These are phyloP conservation scores for Ormyrus rosae DNA, from an alignment of 2,888 invertebrate genomes.

Conservation along the genomic window DNA sequence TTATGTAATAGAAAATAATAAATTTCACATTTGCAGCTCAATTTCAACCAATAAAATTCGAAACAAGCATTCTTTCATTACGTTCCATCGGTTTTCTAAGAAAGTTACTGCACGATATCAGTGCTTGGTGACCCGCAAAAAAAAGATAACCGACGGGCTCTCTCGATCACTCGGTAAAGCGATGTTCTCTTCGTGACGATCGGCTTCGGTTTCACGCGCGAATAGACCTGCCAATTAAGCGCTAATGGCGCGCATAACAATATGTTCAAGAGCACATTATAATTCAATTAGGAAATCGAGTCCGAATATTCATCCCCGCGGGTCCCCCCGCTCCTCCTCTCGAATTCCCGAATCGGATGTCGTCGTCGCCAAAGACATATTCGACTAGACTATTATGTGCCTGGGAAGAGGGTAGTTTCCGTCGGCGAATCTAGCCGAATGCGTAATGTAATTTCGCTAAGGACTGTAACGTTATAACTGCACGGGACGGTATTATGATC, in stretches of 20 bases:
- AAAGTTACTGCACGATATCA: too few relatives aligned
- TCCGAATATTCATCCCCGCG: neutral
- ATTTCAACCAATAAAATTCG: too few relatives aligned
- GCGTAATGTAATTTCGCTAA: conserved; percentile 64
- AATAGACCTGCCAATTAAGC: conserved; percentile 10
- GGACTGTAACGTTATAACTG: conserved; percentile 62
- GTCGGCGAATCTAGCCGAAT: conserved; percentile 62
- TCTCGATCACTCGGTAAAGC: too few relatives aligned
- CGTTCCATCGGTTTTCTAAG: too few relatives aligned
- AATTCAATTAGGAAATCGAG: conserved; percentile 6
- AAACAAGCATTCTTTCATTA: too few relatives aligned
- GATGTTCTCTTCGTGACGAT: neutral
- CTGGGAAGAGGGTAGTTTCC: neutral
- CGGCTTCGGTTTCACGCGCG: neutral
- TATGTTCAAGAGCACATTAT: neutral
- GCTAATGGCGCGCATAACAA: neutral
- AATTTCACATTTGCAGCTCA: too few relatives aligned
- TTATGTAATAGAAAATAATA: too few relatives aligned
- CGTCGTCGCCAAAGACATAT: neutral
- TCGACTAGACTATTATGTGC: neutral
- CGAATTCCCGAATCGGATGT: neutral
- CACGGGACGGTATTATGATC: neutral
- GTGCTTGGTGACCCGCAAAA: too few relatives aligned
- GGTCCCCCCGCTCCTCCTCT: too few relatives aligned
- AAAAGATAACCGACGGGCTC: too few relatives aligned